Evolutionary conservation across 2,797 vertebrate genomes (phyloP).

Genomic region (Eupleurogrammus muticus): DNA sequence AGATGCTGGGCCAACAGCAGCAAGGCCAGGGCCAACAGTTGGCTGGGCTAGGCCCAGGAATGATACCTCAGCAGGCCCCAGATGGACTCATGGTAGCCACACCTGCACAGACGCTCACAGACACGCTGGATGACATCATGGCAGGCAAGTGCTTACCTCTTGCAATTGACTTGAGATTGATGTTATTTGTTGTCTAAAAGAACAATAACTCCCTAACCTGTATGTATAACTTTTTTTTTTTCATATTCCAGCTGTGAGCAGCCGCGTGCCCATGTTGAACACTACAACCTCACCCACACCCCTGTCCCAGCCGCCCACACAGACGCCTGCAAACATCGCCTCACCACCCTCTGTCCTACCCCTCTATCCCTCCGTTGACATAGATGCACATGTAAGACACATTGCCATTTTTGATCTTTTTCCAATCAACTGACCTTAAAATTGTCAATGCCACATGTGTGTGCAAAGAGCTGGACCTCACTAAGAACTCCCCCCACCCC

Average conservation of each 20-base stretch:
- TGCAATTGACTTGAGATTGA: background rate
- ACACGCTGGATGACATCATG: constrained; percentile 99
- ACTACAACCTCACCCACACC: constrained; percentile 88
- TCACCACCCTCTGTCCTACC: constrained; percentile 91
- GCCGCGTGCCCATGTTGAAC: constrained; percentile 92
- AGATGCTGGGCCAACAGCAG: constrained; percentile 90
- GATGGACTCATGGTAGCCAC: constrained; percentile 99
- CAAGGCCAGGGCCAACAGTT: constrained; percentile 86
- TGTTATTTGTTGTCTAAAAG: too few relatives aligned
- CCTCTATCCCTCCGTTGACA: constrained; percentile 97
- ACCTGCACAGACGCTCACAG: constrained; percentile 98
- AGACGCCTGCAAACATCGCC: constrained; percentile 85
- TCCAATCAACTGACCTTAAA: background rate
- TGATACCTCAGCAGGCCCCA: constrained; percentile 94
- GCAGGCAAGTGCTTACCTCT: constrained; percentile 84
- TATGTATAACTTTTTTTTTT: background rate
- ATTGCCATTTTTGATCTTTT: background rate
- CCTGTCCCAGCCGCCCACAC: constrained; percentile 87
- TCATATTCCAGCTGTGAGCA: constrained; percentile 90
- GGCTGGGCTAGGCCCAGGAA: constrained; percentile 85
- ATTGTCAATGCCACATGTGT: background rate
- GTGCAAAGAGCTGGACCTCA: background rate
- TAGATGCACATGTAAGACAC: constrained; percentile 95
- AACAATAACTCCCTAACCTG: background rate
- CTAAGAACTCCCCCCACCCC: constrained; percentile 17